Percentiles rank a stretch among this genome's conserved stretches.
These are phyloP conservation scores for Anoplolepis gracilipes DNA, from an alignment of 1,140 invertebrate genomes.

Conservation along the genomic window DNA sequence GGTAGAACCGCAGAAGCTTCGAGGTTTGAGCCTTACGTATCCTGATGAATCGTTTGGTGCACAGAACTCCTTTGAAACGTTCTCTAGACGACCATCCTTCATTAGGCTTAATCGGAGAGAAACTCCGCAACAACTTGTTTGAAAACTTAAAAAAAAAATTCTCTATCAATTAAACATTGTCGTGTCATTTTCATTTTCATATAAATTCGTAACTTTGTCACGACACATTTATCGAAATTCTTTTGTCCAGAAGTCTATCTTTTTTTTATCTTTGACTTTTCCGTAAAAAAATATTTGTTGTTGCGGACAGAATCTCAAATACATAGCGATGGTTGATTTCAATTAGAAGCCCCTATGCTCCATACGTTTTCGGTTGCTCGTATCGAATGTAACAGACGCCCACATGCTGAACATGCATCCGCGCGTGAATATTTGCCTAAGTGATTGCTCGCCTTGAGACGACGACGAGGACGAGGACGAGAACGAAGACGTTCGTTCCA, in stretches of 20 bases:
- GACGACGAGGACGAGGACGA: conserved; percentile 39
- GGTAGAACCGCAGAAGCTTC: conserved; percentile 74
- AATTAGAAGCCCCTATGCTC: conserved; percentile 79
- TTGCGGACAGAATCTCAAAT: conserved; percentile 2
- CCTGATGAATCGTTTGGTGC: conserved; percentile 76
- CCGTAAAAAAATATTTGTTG: conserved; percentile 36
- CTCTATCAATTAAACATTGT: not conserved
- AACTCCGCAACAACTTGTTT: conserved; percentile 15
- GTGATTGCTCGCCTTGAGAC: conserved; percentile 84
- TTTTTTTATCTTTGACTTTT: not conserved
- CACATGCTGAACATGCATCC: conserved; percentile 81
- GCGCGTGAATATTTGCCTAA: conserved; percentile 84
- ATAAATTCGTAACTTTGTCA: not conserved
- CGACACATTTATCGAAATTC: not conserved
- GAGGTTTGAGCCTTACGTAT: conserved; percentile 71
- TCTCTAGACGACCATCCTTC: conserved; percentile 72
- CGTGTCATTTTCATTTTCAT: not conserved
- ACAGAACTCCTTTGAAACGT: conserved; percentile 71
- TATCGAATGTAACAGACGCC: conserved; percentile 77
- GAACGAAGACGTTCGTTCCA: conserved; percentile 28
- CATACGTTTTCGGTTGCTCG: conserved; percentile 62
- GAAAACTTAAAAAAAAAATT: conserved; percentile 3
- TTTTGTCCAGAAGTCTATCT: not conserved
- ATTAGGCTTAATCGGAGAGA: conserved; percentile 74
- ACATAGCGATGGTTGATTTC: conserved; percentile 49